Evolutionary conservation across 2,797 vertebrate genomes (phyloP).

Genomic region (Labroides dimidiatus): DNA sequence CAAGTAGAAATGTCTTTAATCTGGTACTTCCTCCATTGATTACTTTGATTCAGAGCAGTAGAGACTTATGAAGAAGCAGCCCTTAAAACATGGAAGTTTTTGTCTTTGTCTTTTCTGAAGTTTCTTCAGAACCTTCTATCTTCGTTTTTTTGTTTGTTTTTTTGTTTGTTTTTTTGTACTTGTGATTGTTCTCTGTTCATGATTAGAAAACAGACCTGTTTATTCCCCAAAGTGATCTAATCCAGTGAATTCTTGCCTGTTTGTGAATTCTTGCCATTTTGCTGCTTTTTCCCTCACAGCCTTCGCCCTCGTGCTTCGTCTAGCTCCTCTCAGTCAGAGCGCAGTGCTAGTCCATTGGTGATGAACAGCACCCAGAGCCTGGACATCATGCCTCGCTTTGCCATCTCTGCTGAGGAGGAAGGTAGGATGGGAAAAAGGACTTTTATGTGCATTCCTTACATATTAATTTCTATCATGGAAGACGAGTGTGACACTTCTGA

Average conservation of each 20-base stretch:
- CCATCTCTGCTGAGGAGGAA: conserved; percentile 91
- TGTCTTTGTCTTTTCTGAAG: no score
- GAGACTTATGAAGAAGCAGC: no score
- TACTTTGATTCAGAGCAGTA: no score
- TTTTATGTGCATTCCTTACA: background rate
- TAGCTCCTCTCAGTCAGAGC: conserved; percentile 88
- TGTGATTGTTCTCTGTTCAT: background rate
- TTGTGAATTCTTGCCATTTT: background rate
- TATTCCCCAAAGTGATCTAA: background rate
- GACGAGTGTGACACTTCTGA: background rate
- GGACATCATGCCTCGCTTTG: conserved; percentile 90
- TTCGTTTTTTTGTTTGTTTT: no score
- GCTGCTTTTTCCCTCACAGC: conserved; percentile 52
- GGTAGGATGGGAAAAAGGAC: conserved; percentile 60
- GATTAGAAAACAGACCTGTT: background rate
- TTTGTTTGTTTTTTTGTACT: no score
- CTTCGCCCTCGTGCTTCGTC: conserved; percentile 89
- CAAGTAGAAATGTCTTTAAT: no score
- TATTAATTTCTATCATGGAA: background rate
- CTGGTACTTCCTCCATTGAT: no score
- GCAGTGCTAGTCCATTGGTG: conserved; percentile 82
- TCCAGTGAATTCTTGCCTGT: background rate
- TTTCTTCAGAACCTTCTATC: no score
- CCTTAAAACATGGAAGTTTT: no score
- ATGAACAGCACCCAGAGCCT: conserved; percentile 89